These are phyloP conservation scores for Buathra laborator DNA, from an alignment of 2,888 invertebrate genomes.

Conservation along the genomic window DNA sequence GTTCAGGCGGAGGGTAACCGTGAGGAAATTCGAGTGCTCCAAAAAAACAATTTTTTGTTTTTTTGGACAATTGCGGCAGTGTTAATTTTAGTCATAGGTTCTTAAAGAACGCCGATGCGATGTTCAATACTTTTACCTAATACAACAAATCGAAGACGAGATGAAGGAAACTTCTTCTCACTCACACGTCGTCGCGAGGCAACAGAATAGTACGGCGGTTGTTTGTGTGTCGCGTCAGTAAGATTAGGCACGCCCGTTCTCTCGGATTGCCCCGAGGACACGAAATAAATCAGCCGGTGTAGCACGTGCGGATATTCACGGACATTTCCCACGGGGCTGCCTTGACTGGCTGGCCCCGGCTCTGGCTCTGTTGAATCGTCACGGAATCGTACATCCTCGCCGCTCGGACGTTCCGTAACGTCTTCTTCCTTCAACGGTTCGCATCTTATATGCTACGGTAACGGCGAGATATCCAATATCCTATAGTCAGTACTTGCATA, in stretches of 20 bases:
- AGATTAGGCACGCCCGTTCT: slow-evolving; percentile 76
- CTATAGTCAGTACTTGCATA: background rate
- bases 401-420: slow-evolving; percentile 46
- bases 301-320: slow-evolving; percentile 75
- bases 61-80: no score
- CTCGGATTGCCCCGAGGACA: slow-evolving; percentile 77
- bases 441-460: slow-evolving; percentile 33
- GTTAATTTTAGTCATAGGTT: no score
- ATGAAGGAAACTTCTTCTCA: slow-evolving; percentile 18
- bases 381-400: slow-evolving; percentile 56
- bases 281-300: slow-evolving; percentile 78
- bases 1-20: no score
- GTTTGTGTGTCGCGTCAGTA: slow-evolving; percentile 55
- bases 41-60: no score
- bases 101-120: no score
- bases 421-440: slow-evolving; percentile 28
- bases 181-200: slow-evolving; percentile 19
- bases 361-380: slow-evolving; percentile 69
- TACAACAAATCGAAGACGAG: background rate
- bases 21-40: no score
- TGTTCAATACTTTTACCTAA: no score
- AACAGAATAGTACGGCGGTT: slow-evolving; percentile 4
- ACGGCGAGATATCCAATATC: background rate
- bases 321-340: slow-evolving; percentile 77
- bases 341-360: slow-evolving; percentile 59